Conservation (phyloP, 1,140 invertebrate genomes). For the Procambarus clarkii region DNA sequence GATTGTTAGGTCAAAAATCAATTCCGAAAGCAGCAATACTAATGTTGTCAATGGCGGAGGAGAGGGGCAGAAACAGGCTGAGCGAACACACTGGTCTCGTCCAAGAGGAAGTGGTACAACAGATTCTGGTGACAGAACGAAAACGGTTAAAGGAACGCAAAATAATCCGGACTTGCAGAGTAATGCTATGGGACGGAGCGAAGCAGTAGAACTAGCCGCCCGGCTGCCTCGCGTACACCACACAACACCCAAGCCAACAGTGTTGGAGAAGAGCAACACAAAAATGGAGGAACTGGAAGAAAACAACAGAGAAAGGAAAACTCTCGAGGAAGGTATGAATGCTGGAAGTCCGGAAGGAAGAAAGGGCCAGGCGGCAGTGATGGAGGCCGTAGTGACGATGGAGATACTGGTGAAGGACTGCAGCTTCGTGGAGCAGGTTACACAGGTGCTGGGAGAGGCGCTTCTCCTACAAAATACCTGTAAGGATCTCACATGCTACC, state of each 20-base stretch:
- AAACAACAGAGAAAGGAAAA: not conserved
- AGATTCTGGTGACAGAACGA: not conserved
- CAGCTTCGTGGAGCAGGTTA: not conserved
- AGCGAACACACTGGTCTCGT: not conserved
- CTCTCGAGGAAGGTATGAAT: not conserved
- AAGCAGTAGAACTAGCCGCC: not conserved
- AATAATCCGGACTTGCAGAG: not conserved
- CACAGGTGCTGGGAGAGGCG: not conserved
- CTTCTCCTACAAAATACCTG: not conserved
- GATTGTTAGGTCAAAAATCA: not conserved
- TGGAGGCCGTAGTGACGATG: slow-evolving; percentile 38
- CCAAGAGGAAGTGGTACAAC: not conserved
- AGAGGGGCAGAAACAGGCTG: not conserved
- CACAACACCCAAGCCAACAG: not conserved
- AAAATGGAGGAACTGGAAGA: not conserved
- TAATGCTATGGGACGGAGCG: not conserved
- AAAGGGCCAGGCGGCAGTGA: slow-evolving; percentile 6
- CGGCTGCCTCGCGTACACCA: not conserved
- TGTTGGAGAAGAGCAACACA: not conserved
- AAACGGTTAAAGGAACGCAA: not conserved
- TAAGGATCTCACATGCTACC: not conserved
- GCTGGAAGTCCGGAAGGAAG: not conserved
- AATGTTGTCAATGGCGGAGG: not conserved
- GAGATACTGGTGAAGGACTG: slow-evolving; percentile 8
- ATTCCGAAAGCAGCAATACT: not conserved